Conservation (phyloP, 2,797 vertebrate genomes). For the Triplophysa bombifrons region DNA sequence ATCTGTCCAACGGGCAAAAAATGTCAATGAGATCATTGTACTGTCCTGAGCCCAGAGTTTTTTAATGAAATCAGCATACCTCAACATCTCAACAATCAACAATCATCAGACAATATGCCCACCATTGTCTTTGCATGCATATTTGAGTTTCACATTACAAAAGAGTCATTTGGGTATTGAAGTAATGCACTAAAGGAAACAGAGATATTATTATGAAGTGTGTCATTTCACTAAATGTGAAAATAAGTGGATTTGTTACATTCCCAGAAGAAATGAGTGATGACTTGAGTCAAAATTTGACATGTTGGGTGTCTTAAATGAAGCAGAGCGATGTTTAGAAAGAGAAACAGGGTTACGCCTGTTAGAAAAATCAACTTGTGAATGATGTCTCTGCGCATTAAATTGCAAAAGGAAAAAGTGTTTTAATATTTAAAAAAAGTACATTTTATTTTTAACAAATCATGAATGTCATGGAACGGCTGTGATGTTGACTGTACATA, state of each 20-base stretch:
- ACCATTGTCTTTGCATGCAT: not conserved
- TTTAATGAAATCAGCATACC: slow-evolving; percentile 6
- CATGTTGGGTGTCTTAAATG: not conserved
- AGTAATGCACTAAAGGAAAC: not conserved
- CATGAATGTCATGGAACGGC: not conserved
- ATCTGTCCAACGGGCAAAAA: slow-evolving; percentile 1
- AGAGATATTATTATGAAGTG: not conserved
- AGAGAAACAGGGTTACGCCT: not conserved
- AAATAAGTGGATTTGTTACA: no score
- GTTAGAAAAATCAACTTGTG: no score
- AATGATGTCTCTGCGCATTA: not conserved
- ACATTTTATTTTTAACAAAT: not conserved
- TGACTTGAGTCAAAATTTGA: not conserved
- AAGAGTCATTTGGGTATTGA: not conserved
- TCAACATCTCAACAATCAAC: slow-evolving; percentile 2
- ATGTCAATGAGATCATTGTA: slow-evolving; percentile 34
- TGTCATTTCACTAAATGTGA: not conserved
- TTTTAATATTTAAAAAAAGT: no score
- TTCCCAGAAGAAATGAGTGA: not conserved
- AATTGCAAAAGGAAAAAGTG: not conserved
- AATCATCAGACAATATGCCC: not conserved
- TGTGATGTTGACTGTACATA: not conserved
- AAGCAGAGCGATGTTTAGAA: not conserved
- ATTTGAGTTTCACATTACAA: not conserved
- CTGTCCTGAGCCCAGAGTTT: slow-evolving; percentile 1